Percentiles rank a stretch among this genome's conserved stretches.
phyloP scores from a whole-genome alignment of 2,797 vertebrate genomes.

The Monodelphis domestica region DNA sequence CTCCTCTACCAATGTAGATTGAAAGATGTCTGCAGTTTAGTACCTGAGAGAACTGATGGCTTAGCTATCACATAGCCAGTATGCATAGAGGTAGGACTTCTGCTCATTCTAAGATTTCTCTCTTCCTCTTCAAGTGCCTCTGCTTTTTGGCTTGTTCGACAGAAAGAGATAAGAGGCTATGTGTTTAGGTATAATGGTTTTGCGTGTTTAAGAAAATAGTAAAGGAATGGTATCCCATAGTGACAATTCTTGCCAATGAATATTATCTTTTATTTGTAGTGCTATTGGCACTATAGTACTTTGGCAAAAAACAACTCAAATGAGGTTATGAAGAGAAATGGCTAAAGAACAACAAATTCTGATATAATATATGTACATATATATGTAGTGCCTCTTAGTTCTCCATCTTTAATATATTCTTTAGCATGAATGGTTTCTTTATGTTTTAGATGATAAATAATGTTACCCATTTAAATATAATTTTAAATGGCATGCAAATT shows the following conservation, averaged over 20 bases:
- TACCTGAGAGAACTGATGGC: neutral
- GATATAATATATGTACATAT: too few species aligned
- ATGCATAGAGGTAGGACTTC: neutral
- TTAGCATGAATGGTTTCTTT: neutral
- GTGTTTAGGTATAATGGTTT: too few species aligned
- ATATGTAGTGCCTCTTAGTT: too few species aligned
- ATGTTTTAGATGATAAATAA: slow-evolving; percentile 9
- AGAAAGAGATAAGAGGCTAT: neutral
- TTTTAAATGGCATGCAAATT: slow-evolving; percentile 21
- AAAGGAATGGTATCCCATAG: neutral
- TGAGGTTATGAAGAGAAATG: too few species aligned
- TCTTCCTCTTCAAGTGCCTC: neutral
- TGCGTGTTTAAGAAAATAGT: neutral
- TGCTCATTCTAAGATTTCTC: neutral
- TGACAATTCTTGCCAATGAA: neutral
- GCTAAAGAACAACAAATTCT: too few species aligned
- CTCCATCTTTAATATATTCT: neutral
- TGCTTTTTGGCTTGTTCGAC: slow-evolving; percentile 7
- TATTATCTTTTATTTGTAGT: neutral
- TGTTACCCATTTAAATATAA: slow-evolving; percentile 19
- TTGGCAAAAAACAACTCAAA: too few species aligned
- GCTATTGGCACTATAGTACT: too few species aligned
- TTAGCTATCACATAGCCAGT: neutral
- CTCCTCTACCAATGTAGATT: neutral
- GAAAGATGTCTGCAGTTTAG: neutral